Evolutionary conservation across 2,113 vertebrate genomes (phyloP).

Genomic region (Syngnathus scovelli): DNA sequence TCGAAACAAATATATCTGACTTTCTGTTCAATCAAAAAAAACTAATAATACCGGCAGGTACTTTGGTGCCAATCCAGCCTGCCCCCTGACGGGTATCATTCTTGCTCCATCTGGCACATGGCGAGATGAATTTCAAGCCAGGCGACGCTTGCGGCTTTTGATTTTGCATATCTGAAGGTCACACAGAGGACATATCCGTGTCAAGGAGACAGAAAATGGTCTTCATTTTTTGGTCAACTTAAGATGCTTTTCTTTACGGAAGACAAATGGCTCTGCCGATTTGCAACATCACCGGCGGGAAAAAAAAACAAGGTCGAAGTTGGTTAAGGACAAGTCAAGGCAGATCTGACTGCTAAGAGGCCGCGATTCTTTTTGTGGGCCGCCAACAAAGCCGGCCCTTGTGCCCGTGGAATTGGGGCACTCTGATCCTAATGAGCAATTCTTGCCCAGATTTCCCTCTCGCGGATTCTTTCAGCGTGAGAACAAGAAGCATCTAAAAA

Average conservation of each 20-base stretch:
- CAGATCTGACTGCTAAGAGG: slow-evolving; percentile 49
- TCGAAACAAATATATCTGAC: neutral
- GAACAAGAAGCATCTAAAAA: neutral
- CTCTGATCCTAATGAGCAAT: slow-evolving; percentile 69
- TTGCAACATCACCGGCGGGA: too few relatives aligned
- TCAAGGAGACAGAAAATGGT: neutral
- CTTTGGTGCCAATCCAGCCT: neutral
- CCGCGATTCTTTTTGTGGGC: slow-evolving; percentile 60
- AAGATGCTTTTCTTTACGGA: neutral
- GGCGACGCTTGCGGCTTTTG: neutral
- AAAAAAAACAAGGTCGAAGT: neutral
- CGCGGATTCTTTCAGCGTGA: slow-evolving; percentile 21
- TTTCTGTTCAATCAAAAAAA: neutral
- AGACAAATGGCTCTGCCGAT: neutral
- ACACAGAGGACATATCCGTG: neutral
- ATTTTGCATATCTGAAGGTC: neutral
- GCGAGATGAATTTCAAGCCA: neutral
- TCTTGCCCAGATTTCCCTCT: slow-evolving; percentile 49
- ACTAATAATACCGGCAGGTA: too few relatives aligned
- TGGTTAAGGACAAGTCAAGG: neutral
- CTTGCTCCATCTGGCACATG: neutral
- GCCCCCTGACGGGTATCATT: neutral
- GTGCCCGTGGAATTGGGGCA: slow-evolving; percentile 65
- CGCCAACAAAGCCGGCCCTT: slow-evolving; percentile 62
- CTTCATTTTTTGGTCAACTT: neutral